Base-by-base conservation (phyloP, 2,797 vertebrate genomes). In the Sebastolobus alascanus region DNA sequence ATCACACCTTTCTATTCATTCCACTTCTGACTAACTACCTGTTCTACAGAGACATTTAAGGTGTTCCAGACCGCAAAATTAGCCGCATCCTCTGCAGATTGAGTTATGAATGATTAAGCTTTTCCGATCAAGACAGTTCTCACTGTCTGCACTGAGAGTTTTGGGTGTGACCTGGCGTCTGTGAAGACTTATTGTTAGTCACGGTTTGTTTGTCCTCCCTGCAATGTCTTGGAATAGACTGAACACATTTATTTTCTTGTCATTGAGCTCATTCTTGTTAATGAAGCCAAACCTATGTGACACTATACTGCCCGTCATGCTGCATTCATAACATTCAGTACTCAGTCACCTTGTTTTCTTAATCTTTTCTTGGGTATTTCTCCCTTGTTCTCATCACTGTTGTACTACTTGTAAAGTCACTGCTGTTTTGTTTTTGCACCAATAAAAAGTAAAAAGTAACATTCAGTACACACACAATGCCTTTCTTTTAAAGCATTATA, bases 211-310 rank as follows among this genome's bases (percentile, higher is more conserved):
- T 82, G 77, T 76, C 74, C 50, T 77, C 55, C 40, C 59, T 29
- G 16, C 63, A 12, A 3, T 35, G 63, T 82, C 76, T 52, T 31
- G 33, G 82, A 86, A 86, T 75, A 84, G 75, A 81, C 46, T 8
- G 46, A 76, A 50, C 38, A 46, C 35, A 22, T 70, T 80, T 55
- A 43, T 75, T 76, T 70, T 68, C 25, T 38, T 43, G 68, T 82
- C 70, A 78, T 8, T 37, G 13, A 43, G 38, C 35, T 60, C 10
- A 3, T 66, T 75, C 43, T 75, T 55, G 4, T 43, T 67, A 68
- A 70, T 82, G n/a, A 27, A 64, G 55, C 25, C 46, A 22, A 68
- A 60, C 27, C 31, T 20, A 25, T 40, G 38, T 40, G 10, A 18
- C 14, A 40, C 25, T 22, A 16, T 11, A 2, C 20, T 56, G 50